A percentile compares a stretch with the other conserved stretches of the same genome.
phyloP scores from a whole-genome alignment of 2,113 vertebrate species.

The Gadus macrocephalus region DNA sequence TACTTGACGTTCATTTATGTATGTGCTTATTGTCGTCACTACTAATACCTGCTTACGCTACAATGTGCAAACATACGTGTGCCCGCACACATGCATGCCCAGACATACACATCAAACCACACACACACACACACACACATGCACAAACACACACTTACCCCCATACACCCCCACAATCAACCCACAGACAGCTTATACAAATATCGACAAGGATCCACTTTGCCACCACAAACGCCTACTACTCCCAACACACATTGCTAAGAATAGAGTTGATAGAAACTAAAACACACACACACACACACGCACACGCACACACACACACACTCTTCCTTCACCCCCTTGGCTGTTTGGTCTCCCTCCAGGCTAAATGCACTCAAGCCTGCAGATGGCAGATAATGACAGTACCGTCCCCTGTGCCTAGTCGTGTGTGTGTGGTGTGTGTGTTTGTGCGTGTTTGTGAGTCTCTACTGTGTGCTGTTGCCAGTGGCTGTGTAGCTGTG shows the following conservation, averaged over 20 bases:
- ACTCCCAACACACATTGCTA: too few species aligned
- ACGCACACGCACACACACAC: not conserved
- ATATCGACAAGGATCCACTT: slow-evolving; percentile 20
- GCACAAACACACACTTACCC: not conserved
- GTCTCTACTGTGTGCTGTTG: not conserved
- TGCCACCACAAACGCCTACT: not conserved
- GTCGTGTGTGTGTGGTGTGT: slow-evolving; percentile 24
- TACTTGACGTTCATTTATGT: too few species aligned
- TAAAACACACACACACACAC: not conserved
- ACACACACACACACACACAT: slow-evolving; percentile 6
- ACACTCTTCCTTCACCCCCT: slow-evolving; percentile 22
- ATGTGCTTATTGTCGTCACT: too few species aligned
- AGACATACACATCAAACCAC: not conserved
- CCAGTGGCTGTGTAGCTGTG: not conserved
- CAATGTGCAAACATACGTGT: not conserved
- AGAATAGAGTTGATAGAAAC: not conserved
- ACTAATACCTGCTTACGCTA: too few species aligned
- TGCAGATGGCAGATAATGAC: slow-evolving; percentile 71
- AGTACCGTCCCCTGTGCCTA: slow-evolving; percentile 53
- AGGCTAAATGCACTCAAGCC: slow-evolving; percentile 50
- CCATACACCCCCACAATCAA: not conserved
- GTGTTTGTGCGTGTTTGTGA: not conserved
- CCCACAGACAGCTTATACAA: slow-evolving; percentile 6
- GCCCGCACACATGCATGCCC: not conserved
- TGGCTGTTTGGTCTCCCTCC: slow-evolving; percentile 38